Conservation (phyloP, 2,888 invertebrate genomes). For the Trichogramma dendrolimi region DNA sequence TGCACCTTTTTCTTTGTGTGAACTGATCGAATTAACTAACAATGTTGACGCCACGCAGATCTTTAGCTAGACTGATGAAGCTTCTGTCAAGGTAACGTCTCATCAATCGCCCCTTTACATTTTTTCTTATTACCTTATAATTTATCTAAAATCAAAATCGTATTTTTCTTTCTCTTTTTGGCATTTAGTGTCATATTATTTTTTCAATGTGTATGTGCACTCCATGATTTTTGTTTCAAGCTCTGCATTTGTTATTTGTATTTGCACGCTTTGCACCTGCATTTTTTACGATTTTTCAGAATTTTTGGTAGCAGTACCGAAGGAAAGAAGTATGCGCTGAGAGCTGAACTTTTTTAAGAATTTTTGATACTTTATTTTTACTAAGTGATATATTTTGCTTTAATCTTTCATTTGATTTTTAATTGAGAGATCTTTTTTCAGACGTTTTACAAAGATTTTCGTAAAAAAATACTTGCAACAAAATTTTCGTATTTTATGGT, state of each 20-base stretch:
- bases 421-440: too few relatives aligned
- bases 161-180: not conserved
- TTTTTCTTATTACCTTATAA: constrained; percentile 35
- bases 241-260: too few relatives aligned
- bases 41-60: constrained; percentile 59
- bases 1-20: constrained; percentile 45
- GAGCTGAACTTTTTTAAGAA: too few relatives aligned
- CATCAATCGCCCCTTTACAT: constrained; percentile 51
- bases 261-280: constrained; percentile 27
- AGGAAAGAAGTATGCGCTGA: constrained; percentile 4
- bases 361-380: too few relatives aligned
- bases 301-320: constrained; percentile 27
- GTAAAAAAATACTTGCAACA: too few relatives aligned
- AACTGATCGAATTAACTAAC: constrained; percentile 37
- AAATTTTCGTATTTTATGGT: too few relatives aligned
- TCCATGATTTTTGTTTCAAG: too few relatives aligned
- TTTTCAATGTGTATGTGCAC: too few relatives aligned
- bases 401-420: too few relatives aligned
- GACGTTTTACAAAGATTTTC: too few relatives aligned
- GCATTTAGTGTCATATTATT: not conserved
- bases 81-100: constrained; percentile 82
- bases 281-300: constrained; percentile 29
- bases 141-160: constrained; percentile 13
- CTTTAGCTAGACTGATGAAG: constrained; percentile 90
- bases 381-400: too few relatives aligned